phyloP scores from a whole-genome alignment of 1,140 invertebrate species.

The Temnothorax curvispinosus region DNA sequence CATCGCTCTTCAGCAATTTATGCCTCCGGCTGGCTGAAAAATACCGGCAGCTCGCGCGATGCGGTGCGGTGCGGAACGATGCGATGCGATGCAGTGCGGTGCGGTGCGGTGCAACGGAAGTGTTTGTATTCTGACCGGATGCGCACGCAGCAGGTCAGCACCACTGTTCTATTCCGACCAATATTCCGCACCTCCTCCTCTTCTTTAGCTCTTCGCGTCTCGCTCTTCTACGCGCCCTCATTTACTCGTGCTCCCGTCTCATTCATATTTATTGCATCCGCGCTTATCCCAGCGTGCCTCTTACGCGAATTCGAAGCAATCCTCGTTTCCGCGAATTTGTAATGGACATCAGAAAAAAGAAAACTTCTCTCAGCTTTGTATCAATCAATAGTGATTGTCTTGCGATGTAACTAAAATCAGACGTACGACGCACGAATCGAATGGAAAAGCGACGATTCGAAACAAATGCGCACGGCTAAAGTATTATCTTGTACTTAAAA shows the following conservation, averaged over 20 bases:
- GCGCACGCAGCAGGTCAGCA: neutral
- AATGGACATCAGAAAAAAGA: neutral
- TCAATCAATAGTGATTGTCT: neutral
- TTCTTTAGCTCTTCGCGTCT: neutral
- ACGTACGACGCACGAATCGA: neutral
- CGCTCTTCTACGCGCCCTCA: neutral
- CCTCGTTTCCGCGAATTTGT: slow-evolving; percentile 26
- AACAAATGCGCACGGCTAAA: neutral
- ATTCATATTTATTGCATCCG: slow-evolving; percentile 50
- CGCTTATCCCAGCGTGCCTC: neutral
- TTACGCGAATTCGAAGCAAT: neutral
- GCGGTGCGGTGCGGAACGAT: neutral
- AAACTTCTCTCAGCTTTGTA: neutral
- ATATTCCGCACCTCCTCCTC: slow-evolving; percentile 16
- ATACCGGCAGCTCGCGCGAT: slow-evolving; percentile 51
- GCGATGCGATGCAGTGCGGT: neutral
- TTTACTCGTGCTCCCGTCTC: slow-evolving; percentile 28
- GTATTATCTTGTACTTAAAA: neutral
- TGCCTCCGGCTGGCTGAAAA: slow-evolving; percentile 71
- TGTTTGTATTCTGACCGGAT: slow-evolving; percentile 53
- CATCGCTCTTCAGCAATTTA: slow-evolving; percentile 76
- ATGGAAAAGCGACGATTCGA: neutral
- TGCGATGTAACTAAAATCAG: neutral
- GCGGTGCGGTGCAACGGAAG: slow-evolving; percentile 45
- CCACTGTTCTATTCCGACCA: slow-evolving; percentile 4